Base-by-base conservation (phyloP, 1,140 invertebrate genomes). In the Drosophila asahinai region DNA sequence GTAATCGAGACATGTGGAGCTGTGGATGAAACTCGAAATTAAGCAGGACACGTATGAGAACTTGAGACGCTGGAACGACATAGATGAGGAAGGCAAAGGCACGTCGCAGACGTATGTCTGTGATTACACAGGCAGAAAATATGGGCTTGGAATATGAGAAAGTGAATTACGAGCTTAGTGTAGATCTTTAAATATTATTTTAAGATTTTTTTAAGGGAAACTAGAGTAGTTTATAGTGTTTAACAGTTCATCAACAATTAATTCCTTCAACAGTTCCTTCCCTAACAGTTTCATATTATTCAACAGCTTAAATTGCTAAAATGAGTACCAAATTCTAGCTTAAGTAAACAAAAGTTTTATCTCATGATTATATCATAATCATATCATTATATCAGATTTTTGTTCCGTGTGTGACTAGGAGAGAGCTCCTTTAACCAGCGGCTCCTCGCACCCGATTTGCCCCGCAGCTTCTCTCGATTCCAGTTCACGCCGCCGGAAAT, bases 41-140 rank as follows among this genome's bases (percentile, higher is more conserved):
- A 89, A 66, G 80, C 84, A 75, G 47, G 48, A 84, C 84, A 87
- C 84, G 84, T 87, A 89, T 66, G 63, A 55, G 66, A 87, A 87
- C 77, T 83, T 80, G 62, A 83, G 76, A 43, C 55, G 17, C 12
- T 33, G 17, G 19, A 36, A 70, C 19, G 27, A 9, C 66, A 58
- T 33, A 57, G 59, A 43, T 52, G 54, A 58, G 63, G n/a, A 59
- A 19, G 60, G 40, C 70, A 66, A 38, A 38, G 52, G 33, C 36
- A 40, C 36, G 54, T 55, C 70, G 70, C 74, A 47, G 25, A 15
- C 52, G 11, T 54, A 66, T 43, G 54, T 40, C 30, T 57, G 45
- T 17, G 42, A 36, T 25, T 40, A 9, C 36, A 57, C 54, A 57
- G 19, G 0, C 25, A 38, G 51, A 40, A 36, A 55, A 38, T 4